phyloP scores from a whole-genome alignment of 2,888 invertebrate genomes.

The Lypha dubia region DNA sequence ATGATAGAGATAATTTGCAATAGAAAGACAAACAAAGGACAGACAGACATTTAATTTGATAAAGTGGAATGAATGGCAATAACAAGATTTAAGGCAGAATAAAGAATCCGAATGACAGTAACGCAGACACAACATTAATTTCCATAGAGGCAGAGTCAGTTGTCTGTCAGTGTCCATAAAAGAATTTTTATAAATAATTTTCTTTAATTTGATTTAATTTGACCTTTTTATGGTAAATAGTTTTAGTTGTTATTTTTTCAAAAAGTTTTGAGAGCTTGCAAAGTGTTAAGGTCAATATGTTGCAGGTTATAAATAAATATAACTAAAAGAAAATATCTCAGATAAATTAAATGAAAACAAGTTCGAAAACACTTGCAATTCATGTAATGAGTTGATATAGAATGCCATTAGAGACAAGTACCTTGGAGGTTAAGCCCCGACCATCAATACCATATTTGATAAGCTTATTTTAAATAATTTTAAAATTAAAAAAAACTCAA shows the following conservation, averaged over 20 bases:
- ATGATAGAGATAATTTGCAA: not conserved
- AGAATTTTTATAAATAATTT: not conserved
- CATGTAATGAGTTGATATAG: too few species aligned
- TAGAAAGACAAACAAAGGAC: conserved; percentile 17
- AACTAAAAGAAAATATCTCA: too few species aligned
- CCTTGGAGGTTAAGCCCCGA: too few species aligned
- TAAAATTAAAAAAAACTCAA: too few species aligned
- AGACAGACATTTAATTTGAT: conserved; percentile 23
- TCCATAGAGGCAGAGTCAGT: not conserved
- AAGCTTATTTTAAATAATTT: too few species aligned
- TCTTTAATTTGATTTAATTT: conserved; percentile 5
- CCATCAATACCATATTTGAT: too few species aligned
- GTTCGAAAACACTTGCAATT: too few species aligned
- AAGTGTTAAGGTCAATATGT: not conserved
- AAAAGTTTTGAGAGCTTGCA: not conserved
- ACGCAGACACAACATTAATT: conserved; percentile 3
- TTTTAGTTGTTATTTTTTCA: not conserved
- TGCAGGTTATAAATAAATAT: too few species aligned
- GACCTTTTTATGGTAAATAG: not conserved
- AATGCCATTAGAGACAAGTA: too few species aligned
- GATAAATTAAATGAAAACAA: too few species aligned
- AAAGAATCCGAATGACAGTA: not conserved
- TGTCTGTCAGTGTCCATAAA: not conserved
- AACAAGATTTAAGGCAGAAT: not conserved
- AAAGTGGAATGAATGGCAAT: conserved; percentile 10